Conservation (phyloP, 2,113 vertebrate species). For the Sinocyclocheilus maitianheensis region DNA sequence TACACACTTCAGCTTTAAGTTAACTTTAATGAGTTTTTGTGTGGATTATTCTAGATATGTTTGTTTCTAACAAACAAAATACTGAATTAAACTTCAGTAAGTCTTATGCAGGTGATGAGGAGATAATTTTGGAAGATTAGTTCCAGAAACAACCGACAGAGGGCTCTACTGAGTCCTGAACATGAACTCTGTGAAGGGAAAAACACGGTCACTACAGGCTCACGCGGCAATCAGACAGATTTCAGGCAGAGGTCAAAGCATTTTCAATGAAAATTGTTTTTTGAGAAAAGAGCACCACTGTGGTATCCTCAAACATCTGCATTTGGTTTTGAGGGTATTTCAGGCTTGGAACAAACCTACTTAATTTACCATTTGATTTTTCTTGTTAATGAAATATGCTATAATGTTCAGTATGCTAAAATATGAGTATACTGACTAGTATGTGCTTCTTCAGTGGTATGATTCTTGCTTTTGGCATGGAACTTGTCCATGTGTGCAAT, state of each 20-base stretch:
- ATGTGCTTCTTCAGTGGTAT: background rate
- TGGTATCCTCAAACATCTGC: background rate
- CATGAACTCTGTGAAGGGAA: constrained; percentile 41
- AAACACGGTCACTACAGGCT: constrained; percentile 61
- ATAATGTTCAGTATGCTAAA: background rate
- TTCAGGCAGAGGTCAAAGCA: background rate
- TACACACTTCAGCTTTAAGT: background rate
- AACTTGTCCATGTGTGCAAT: background rate
- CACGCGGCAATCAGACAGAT: constrained; percentile 53
- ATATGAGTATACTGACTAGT: background rate
- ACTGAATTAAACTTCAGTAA: background rate
- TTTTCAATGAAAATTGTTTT: constrained; percentile 25
- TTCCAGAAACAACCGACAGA: constrained; percentile 67
- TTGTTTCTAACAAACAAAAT: background rate
- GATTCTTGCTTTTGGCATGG: background rate
- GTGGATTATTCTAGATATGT: background rate
- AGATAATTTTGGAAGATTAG: constrained; percentile 3
- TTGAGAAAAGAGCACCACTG: background rate
- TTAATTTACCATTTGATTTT: background rate
- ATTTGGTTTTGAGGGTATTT: background rate
- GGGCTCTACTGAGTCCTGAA: constrained; percentile 66
- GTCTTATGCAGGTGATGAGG: background rate
- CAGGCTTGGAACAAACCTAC: background rate
- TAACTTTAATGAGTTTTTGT: background rate
- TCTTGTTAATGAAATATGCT: background rate